Base-by-base conservation (phyloP, 2,888 invertebrate species). In the Phalera bucephala region DNA sequence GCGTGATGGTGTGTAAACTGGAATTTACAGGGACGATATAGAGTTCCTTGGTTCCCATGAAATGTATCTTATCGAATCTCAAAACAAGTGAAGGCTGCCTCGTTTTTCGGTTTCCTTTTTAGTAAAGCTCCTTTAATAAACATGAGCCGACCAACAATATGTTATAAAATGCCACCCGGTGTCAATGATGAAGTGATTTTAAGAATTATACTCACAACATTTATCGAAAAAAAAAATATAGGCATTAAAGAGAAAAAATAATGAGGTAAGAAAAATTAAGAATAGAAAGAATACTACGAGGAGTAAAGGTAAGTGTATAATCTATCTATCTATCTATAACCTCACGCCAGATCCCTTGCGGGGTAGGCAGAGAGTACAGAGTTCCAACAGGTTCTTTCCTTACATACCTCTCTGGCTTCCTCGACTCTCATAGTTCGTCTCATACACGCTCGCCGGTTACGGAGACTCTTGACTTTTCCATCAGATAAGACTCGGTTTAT, bases 131-230 rank as follows among this genome's bases (percentile, higher is more conserved):
- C 50, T 69, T 67, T 62, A 69, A 70, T 67, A 74, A 50, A 64
- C 59, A 69, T 61, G 57, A 66, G 51, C 34, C 40, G 40, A 40
- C 49, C 52, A 47, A 23, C 60, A 61, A 50, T 52, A 52, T 59
- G 48, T 60, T 52, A 58, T 58, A 64, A 75, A 73, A 67, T 59
- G 60, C 41, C 33, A 30, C 33, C 27, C 38, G 46, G 49, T 45
- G 56, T 59, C 60, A 62, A 51, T 57, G 61, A 77, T 76, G 60
- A 75, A 76, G 73, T 57, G 60, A 74, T 76, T 72, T 70, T 46
- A 51, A 49, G 35, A 48, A 47, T 51, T 46, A 48, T 60, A 57
- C 58, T 57, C 58, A 42, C 61, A 29, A 43, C 34, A 40, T 49
- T 57, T 52, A 63, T 61, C 58, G 56, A 58, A 50, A 59, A 65